A percentile compares a stretch with the other conserved stretches of the same genome.
Conservation (phyloP, 2,113 vertebrate species). For the Gambusia holbrooki region DNA sequence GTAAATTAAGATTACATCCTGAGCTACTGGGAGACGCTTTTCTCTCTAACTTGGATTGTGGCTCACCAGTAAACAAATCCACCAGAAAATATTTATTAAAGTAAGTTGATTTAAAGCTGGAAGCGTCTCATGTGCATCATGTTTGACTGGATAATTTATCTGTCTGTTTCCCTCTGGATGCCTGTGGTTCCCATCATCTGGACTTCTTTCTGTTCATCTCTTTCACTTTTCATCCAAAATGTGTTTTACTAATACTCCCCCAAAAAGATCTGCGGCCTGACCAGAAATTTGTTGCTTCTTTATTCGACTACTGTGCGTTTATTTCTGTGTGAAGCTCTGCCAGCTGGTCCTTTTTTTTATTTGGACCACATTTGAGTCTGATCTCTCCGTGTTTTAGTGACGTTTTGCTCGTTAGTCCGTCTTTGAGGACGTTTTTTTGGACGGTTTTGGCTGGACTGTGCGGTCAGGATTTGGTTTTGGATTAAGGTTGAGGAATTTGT, state of each 20-base stretch:
- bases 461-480: background rate
- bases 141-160: constrained; percentile 2
- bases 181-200: constrained; percentile 28
- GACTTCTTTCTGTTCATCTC: constrained; percentile 8
- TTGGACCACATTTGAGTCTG: constrained; percentile 41
- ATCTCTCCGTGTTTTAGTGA: constrained; percentile 7
- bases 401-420: constrained; percentile 24
- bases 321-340: background rate
- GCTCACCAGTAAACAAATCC: background rate
- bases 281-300: constrained; percentile 5
- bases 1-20: too few species aligned
- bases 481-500: background rate
- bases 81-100: constrained; percentile 23
- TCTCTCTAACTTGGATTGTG: background rate
- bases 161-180: constrained; percentile 1
- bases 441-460: background rate
- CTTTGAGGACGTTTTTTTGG: constrained; percentile 8
- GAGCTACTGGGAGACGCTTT: too few species aligned
- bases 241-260: constrained; percentile 39
- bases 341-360: constrained; percentile 27
- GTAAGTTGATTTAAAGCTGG: constrained; percentile 20
- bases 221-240: constrained; percentile 10
- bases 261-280: constrained; percentile 39
- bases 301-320: constrained; percentile 33
- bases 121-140: constrained; percentile 4